A percentile compares a stretch with the other conserved stretches of the same genome.
Conservation (phyloP, 2,797 vertebrate species). For the Sebastiscus albofasciatus region DNA sequence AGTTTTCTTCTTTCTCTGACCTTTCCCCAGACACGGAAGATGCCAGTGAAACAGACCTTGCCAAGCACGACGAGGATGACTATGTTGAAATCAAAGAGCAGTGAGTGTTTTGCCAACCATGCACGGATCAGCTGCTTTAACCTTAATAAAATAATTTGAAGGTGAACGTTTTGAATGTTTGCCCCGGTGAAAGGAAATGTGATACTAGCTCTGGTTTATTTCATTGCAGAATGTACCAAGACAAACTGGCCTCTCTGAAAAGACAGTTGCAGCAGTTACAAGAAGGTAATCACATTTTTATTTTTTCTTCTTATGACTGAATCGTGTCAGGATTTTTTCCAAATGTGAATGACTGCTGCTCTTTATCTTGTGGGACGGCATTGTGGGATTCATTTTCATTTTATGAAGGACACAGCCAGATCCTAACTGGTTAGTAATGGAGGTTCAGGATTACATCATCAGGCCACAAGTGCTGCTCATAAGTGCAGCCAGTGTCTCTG, state of each 20-base stretch:
- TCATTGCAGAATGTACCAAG: conserved; percentile 94
- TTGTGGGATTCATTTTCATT: neutral
- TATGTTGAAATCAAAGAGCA: conserved; percentile 99
- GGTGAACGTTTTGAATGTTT: neutral
- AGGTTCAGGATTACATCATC: conserved; percentile 19
- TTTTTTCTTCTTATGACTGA: neutral
- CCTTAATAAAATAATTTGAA: neutral
- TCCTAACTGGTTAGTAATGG: neutral
- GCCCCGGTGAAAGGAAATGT: neutral
- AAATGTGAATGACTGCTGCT: neutral
- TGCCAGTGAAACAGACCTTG: conserved; percentile 97
- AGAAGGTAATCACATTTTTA: conserved; percentile 85
- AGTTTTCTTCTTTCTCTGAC: neutral
- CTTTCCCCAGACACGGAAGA: conserved; percentile 92
- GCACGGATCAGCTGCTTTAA: neutral
- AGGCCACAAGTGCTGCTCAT: neutral
- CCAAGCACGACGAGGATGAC: conserved; percentile 96
- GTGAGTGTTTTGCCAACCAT: conserved; percentile 82
- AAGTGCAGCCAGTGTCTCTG: neutral
- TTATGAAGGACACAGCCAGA: neutral
- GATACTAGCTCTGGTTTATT: neutral
- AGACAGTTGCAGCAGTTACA: conserved; percentile 95
- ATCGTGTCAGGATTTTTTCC: neutral
- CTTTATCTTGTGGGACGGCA: neutral
- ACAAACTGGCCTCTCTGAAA: conserved; percentile 96